phyloP scores from a whole-genome alignment of 2,888 invertebrate genomes.

The Eristalis pertinax region DNA sequence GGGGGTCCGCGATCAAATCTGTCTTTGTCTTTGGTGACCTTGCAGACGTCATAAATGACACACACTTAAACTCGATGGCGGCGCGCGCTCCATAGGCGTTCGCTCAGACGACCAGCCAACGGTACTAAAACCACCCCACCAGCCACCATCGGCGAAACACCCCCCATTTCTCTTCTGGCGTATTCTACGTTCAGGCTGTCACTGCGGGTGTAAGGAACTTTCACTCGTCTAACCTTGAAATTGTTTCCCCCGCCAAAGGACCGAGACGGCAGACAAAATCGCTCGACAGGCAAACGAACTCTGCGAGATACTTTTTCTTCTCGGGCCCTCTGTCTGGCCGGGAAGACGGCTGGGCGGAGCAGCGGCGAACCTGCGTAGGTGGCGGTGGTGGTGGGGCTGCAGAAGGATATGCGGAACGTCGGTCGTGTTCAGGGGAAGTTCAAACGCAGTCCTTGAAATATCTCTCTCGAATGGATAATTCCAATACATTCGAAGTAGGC shows the following conservation, averaged over 20 bases:
- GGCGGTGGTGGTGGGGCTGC: no score
- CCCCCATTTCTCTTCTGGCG: neutral
- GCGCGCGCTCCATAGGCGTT: neutral
- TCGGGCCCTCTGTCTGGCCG: neutral
- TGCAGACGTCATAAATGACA: conserved; percentile 31
- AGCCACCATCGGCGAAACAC: neutral
- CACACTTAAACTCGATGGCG: conserved; percentile 25
- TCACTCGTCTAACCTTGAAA: conserved; percentile 38
- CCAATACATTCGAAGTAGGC: neutral
- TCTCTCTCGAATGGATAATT: neutral
- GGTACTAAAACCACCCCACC: neutral
- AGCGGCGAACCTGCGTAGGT: neutral
- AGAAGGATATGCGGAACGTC: conserved; percentile 21
- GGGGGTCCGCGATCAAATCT: conserved; percentile 13
- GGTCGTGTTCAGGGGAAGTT: neutral
- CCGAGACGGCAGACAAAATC: conserved; percentile 7
- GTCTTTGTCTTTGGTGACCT: conserved; percentile 9
- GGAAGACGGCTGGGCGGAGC: neutral
- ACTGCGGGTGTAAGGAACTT: conserved; percentile 34
- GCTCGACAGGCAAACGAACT: neutral
- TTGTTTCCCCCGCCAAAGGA: conserved; percentile 16
- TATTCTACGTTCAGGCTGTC: neutral
- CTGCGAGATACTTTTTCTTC: neutral
- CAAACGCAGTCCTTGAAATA: neutral
- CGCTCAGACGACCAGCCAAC: neutral